Evolutionary conservation across 2,797 vertebrate species (phyloP), one percentile per base, ranked within the genome.

Genomic region (Xyrichtys novacula): DNA sequence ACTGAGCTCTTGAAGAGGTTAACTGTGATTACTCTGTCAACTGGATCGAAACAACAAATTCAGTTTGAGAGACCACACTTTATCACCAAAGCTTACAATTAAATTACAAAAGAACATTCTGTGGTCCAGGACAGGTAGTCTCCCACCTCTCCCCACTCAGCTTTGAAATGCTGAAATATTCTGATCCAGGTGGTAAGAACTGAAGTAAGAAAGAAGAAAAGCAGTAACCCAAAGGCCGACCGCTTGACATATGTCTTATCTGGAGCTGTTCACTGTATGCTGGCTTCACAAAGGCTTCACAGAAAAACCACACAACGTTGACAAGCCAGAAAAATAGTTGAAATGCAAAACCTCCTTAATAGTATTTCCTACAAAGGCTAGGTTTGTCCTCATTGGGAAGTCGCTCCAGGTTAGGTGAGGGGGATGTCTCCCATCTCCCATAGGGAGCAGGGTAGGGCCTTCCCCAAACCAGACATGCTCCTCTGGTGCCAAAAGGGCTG

Each of bases 291-390:
- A 97, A 97, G 1, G 96, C 97, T 76, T 97, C 97, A 62, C 88
- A 91, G 68, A 97, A 97, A 91, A 98, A 98, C 97, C 97, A 98
- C 60, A 97, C 89, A 17, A 97, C 95, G 11, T 97, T 97, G 16
- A 97, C 96, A 65, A 98, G 86, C 96, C 97, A 98, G n/a, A 98
- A 91, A 84, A 97, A 98, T 4, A 96, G 97, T 17, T 97, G 94
- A 65, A 96, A 94, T 0, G 95, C 96, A 88, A 97, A 97, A 4
- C 97, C 97, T 74, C 95, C 97, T 98, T 70, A 14, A 40, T 97
- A 97, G 88, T 97, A 97, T 75, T 97, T 97, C 73, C 96, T 91
- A 78, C 96, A 96, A 3, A 97, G 92, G 71, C 85, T 91, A 58
- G 97, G 92, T 74, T 98, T 97, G 78, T 97, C 96, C 56, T 97